Conservation (phyloP, 2,113 vertebrate genomes). For the Turnix velox region DNA sequence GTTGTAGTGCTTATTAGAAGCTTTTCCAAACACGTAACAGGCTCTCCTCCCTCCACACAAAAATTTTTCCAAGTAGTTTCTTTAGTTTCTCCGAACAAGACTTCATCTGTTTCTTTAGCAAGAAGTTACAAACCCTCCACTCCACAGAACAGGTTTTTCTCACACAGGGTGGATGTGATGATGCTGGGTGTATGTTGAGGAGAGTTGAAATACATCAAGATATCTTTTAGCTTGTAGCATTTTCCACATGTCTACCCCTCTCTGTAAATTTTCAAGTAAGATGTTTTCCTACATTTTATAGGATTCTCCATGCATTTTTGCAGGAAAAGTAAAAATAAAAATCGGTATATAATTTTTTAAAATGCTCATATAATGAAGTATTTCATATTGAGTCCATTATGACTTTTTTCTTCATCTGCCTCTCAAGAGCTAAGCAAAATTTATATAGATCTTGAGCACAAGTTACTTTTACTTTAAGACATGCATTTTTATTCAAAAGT, state of each 20-base stretch:
- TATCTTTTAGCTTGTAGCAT: background rate
- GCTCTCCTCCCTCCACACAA: background rate
- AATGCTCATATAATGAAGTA: background rate
- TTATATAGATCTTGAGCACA: background rate
- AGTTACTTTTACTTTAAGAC: background rate
- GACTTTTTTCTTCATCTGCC: no score
- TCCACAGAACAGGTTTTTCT: background rate
- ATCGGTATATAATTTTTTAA: background rate
- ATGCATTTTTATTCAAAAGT: background rate
- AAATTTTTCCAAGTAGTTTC: background rate
- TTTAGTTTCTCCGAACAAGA: background rate
- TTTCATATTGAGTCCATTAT: background rate
- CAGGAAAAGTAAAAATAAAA: background rate
- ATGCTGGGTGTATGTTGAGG: accelerated
- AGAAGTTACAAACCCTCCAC: background rate
- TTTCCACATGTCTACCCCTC: background rate
- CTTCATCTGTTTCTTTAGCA: background rate
- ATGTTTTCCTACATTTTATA: background rate
- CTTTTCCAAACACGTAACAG: background rate
- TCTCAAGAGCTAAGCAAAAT: background rate
- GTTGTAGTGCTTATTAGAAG: background rate
- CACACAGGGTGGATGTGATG: background rate
- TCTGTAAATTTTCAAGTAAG: background rate
- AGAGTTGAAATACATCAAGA: background rate
- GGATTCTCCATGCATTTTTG: background rate